Conservation (phyloP, 2,113 vertebrate species). For the Alosa alosa region DNA sequence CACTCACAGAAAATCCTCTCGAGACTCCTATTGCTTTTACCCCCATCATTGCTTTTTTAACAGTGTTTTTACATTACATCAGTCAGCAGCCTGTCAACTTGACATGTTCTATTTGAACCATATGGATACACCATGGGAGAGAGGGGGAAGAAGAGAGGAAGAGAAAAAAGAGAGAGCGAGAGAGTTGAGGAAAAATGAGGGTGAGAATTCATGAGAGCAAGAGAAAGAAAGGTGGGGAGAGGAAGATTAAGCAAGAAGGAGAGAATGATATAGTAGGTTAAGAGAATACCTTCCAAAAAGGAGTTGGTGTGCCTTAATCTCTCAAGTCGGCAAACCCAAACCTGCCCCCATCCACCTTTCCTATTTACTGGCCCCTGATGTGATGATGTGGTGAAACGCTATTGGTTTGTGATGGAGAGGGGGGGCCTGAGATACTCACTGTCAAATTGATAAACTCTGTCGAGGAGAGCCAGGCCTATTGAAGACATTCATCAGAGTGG, state of each 20-base stretch:
- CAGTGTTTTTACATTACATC: neutral
- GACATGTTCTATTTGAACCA: neutral
- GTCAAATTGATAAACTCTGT: conserved; percentile 12
- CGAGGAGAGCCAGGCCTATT: neutral
- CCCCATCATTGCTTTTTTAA: neutral
- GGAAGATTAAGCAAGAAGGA: neutral
- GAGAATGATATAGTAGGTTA: neutral
- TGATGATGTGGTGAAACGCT: neutral
- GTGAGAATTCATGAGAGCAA: neutral
- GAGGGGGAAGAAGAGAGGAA: neutral
- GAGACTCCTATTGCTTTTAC: neutral
- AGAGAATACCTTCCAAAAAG: neutral
- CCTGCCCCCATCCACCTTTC: neutral
- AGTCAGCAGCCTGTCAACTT: neutral
- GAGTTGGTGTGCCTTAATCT: neutral
- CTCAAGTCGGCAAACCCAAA: neutral
- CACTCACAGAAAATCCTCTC: neutral
- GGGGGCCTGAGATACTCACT: neutral
- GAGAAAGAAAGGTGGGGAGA: neutral
- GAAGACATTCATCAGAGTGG: conserved; percentile 11
- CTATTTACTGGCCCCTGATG: neutral
- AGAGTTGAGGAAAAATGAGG: neutral
- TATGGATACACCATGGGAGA: neutral
- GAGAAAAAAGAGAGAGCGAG: neutral
- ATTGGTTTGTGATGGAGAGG: neutral